Evolutionary conservation across 2,113 vertebrate species (phyloP).

Genomic region (Mystacornis crossleyi): DNA sequence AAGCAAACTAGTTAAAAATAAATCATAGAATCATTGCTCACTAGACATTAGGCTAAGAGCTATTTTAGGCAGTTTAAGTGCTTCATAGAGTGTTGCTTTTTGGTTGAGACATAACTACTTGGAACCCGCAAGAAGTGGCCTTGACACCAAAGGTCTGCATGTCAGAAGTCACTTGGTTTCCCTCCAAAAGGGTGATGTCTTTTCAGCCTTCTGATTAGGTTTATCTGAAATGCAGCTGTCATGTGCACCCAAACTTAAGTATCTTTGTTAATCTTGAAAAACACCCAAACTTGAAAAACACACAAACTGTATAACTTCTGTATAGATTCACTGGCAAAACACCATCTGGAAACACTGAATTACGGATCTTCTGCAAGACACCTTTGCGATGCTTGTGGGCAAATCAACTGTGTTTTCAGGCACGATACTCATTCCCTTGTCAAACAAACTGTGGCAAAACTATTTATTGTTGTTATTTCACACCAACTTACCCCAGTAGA

Average conservation of each 20-base stretch:
- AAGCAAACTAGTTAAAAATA: neutral
- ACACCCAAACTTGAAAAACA: neutral
- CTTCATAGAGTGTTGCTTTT: neutral
- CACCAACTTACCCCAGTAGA: neutral
- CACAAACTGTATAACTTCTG: neutral
- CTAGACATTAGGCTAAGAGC: neutral
- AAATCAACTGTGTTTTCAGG: neutral
- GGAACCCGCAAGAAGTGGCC: slow-evolving; percentile 28
- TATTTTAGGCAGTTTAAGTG: slow-evolving; percentile 24
- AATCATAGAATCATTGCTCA: neutral
- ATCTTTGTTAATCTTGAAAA: neutral
- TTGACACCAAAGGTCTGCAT: slow-evolving; percentile 3
- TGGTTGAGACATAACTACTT: neutral
- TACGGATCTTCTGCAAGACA: neutral
- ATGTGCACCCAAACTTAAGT: neutral
- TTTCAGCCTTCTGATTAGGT: neutral
- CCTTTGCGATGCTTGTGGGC: neutral
- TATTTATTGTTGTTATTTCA: neutral
- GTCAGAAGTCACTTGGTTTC: neutral
- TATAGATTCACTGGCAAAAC: neutral
- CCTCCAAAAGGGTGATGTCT: neutral
- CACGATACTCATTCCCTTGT: neutral
- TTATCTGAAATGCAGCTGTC: neutral
- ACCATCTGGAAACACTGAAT: neutral
- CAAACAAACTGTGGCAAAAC: neutral